Evolutionary conservation across 1,140 invertebrate genomes (phyloP), one percentile per base, ranked within the genome.

Genomic region (Oedothorax gibbosus): DNA sequence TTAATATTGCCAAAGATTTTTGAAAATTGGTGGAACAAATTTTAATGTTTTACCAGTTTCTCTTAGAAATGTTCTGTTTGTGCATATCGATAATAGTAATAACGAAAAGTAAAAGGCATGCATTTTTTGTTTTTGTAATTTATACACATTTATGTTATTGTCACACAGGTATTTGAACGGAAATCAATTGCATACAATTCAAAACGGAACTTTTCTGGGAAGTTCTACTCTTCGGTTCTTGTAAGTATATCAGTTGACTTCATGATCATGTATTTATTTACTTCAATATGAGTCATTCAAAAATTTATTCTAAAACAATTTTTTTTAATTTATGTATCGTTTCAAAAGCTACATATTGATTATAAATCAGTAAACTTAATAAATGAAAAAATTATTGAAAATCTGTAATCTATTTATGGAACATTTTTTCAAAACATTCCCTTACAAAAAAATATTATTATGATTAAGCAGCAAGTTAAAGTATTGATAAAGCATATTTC

Each of bases 111-210:
- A 2, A 2, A 35, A 2, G 5, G 1, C 1, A 35, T 35, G 1
- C 35, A 35, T 1, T 35, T n/a, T 35, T 35, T 35, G 35, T 35
- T 35, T 35, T 35, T 35, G 35, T 35, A 35, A 21, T 68, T 20
- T 49, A 12, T 15, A 35, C 49, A 10, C 20, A 49, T 2, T 14
- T 15, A 51, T 62, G 8, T 20, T 50, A 0, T n/a, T 71, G 50
- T 60, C 18, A 71, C 72, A 2, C n/a, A 82, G 79, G 7, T 82
- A 82, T 51, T 64, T 82, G 10, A 82, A 72, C 54, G 79, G 79
- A 60, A 82, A 82, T 20, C 11, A 21, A 12, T 18, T 82, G 21
- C 9, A 11, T 7, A 14, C 53, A n/a, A 72, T 82, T 62, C 9
- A 60, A 20, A 20, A 82, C 20, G 18, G 12, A 20, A 82, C 79